Evolutionary conservation across 2,888 invertebrate species (phyloP).

Genomic region (Chrysolina americana): DNA sequence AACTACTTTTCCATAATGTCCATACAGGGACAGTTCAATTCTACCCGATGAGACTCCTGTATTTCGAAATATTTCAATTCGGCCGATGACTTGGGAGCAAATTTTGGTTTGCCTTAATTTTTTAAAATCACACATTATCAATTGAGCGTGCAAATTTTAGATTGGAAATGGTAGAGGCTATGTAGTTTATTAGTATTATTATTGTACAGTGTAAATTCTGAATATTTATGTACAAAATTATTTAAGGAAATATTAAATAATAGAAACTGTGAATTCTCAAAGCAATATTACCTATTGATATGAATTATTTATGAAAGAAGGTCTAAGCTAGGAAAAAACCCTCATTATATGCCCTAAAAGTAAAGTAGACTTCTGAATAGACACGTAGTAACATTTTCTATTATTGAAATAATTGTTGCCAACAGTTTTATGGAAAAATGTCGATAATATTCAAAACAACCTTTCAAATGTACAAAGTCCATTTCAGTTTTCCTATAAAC

Average conservation of each 20-base stretch:
- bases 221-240: conserved; percentile 29
- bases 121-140: too few relatives aligned
- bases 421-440: too few relatives aligned
- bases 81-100: too few relatives aligned
- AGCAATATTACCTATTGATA: conserved; percentile 20
- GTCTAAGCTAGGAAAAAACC: background rate
- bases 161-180: background rate
- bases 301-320: conserved; percentile 6
- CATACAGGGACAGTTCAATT: too few relatives aligned
- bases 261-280: conserved; percentile 17
- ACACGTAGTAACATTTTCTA: background rate
- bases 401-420: background rate
- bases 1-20: too few relatives aligned
- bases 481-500: too few relatives aligned
- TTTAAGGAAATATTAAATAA: conserved; percentile 7
- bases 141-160: background rate
- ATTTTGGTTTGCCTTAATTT: too few relatives aligned
- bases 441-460: too few relatives aligned
- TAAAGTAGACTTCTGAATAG: background rate
- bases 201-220: conserved; percentile 30
- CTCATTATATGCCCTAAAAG: background rate
- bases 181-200: background rate
- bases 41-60: too few relatives aligned
- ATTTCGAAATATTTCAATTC: too few relatives aligned
- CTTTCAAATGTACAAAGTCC: too few relatives aligned